Evolutionary conservation across 2,113 vertebrate species (phyloP).

Genomic region (Pelvicachromis taeniatus): DNA sequence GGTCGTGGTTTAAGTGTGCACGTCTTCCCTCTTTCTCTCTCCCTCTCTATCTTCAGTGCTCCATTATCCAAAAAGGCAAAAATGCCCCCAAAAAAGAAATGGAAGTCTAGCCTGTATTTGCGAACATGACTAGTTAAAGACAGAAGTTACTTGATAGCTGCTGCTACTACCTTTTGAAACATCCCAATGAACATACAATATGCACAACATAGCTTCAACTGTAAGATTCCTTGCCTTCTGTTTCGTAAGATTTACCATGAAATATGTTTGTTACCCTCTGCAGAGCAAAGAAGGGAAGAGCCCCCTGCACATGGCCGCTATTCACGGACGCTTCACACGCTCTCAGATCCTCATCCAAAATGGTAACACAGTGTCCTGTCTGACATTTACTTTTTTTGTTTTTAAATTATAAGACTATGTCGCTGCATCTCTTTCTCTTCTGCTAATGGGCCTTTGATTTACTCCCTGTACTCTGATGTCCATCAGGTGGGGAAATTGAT

Average conservation of each 20-base stretch:
- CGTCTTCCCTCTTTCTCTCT: background rate
- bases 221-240: background rate
- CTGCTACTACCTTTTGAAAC: background rate
- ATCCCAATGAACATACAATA: background rate
- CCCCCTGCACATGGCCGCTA: slow-evolving; percentile 97
- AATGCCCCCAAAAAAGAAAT: background rate
- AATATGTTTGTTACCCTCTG: background rate
- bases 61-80: background rate
- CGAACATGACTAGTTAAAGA: no score
- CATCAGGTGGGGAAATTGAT: slow-evolving; percentile 91
- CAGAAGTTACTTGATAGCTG: background rate
- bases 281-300: slow-evolving; percentile 98
- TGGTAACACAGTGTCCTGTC: slow-evolving; percentile 65
- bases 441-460: background rate
- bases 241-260: background rate
- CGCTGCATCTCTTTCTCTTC: background rate
- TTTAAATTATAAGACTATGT: background rate
- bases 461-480: background rate
- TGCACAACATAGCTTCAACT: background rate
- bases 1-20: background rate
- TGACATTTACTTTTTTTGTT: background rate
- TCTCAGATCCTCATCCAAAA: slow-evolving; percentile 99
- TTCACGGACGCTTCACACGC: slow-evolving; percentile 94
- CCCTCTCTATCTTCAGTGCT: background rate
- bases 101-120: no score